Percentiles rank a stretch among this genome's conserved stretches.
Conservation (phyloP, 2,797 vertebrate species). For the Channa striata region DNA sequence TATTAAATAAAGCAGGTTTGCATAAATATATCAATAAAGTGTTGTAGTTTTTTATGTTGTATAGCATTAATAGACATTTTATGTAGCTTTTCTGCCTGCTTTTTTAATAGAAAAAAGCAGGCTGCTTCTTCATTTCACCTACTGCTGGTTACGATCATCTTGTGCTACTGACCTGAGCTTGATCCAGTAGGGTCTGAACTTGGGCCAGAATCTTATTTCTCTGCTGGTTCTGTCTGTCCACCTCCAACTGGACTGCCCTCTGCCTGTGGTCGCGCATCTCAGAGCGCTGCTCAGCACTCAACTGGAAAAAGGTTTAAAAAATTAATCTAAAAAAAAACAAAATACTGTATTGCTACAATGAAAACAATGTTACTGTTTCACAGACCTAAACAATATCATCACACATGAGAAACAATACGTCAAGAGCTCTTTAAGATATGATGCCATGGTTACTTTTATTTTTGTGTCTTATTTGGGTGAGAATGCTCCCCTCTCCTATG, state of each 20-base stretch:
- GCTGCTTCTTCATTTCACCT: not conserved
- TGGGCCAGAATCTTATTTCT: constrained; percentile 83
- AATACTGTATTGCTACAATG: not conserved
- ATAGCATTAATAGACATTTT: not conserved
- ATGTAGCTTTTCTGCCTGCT: not conserved
- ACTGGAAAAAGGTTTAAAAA: constrained; percentile 77
- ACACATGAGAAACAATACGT: not conserved
- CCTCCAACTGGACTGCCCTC: constrained; percentile 86
- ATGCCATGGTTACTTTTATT: not conserved
- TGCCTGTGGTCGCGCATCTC: constrained; percentile 87
- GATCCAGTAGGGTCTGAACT: constrained; percentile 88
- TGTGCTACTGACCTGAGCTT: constrained; percentile 84
- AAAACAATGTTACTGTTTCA: not conserved
- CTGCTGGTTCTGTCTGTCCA: constrained; percentile 76
- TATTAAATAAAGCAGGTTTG: not conserved
- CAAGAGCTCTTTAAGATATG: not conserved
- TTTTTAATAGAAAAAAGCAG: not conserved
- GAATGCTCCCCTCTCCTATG: constrained; percentile 11
- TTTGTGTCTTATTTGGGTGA: not conserved
- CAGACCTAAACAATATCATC: not conserved
- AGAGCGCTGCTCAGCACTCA: constrained; percentile 85
- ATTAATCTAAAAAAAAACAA: not conserved
- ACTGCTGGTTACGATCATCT: not conserved
- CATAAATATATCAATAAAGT: not conserved
- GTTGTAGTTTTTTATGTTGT: no score